These are phyloP conservation scores for Siphamia tubifer DNA, from an alignment of 2,113 vertebrate genomes.

Conservation along the genomic window DNA sequence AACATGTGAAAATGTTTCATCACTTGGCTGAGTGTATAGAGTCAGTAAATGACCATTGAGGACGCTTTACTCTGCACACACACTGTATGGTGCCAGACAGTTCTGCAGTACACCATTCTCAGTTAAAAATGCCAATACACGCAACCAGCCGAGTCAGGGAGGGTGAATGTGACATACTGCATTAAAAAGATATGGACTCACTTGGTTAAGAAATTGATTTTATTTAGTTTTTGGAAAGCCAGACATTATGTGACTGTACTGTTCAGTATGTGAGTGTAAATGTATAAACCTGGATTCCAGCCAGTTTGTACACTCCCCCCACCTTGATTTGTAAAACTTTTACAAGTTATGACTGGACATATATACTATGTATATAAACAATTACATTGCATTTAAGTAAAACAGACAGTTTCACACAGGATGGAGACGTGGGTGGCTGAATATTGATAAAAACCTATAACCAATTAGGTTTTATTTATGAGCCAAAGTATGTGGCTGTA, in stretches of 20 bases:
- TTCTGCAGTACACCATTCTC: slow-evolving; percentile 44
- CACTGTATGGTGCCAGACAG: slow-evolving; percentile 38
- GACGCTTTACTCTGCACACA: slow-evolving; percentile 29
- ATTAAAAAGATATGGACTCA: slow-evolving; percentile 23
- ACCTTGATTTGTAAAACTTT: neutral
- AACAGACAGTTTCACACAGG: neutral
- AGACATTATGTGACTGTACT: neutral
- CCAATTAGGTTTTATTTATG: slow-evolving; percentile 23
- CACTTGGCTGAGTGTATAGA: neutral
- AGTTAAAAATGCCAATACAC: slow-evolving; percentile 14
- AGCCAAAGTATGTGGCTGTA: slow-evolving; percentile 8
- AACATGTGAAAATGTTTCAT: slow-evolving; percentile 35
- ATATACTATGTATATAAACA: neutral
- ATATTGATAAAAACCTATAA: slow-evolving; percentile 35
- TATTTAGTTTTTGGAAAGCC: slow-evolving; percentile 6
- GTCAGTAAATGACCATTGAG: slow-evolving; percentile 29
- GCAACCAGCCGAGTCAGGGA: slow-evolving; percentile 46
- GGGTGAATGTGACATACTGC: slow-evolving; percentile 25
- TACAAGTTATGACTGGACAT: neutral
- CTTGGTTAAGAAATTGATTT: slow-evolving; percentile 4
- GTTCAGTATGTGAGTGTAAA: neutral
- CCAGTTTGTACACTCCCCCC: neutral
- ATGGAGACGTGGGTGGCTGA: slow-evolving; percentile 16
- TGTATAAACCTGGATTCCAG: neutral
- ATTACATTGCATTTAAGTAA: slow-evolving; percentile 7